Evolutionary conservation across 2,888 invertebrate genomes (phyloP).

Genomic region (Dendrolimus houi): DNA sequence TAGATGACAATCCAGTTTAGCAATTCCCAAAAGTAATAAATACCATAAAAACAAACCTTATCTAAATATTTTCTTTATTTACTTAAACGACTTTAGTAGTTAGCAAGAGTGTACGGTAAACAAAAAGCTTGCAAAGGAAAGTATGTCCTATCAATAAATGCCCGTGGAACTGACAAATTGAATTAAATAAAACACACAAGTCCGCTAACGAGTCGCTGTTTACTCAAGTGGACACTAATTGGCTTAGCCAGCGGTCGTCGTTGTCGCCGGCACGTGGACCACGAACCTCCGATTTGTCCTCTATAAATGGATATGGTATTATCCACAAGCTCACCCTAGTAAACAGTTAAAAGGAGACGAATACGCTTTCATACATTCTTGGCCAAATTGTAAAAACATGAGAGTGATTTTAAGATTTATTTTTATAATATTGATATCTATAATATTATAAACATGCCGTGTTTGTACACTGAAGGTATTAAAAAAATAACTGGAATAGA

Average conservation of each 20-base stretch:
- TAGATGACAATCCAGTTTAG: conserved; percentile 1
- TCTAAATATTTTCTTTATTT: no score
- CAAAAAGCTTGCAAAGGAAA: conserved; percentile 48
- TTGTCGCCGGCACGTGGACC: conserved; percentile 18
- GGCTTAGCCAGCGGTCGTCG: conserved; percentile 71
- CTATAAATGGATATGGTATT: no score
- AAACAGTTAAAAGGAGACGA: no score
- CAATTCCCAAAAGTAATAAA: background rate
- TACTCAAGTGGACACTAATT: conserved; percentile 75
- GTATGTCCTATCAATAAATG: conserved; percentile 66
- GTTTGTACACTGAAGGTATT: no score
- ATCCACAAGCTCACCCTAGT: no score
- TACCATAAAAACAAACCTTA: no score
- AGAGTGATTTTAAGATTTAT: no score
- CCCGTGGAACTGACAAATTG: conserved; percentile 66
- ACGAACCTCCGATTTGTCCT: background rate
- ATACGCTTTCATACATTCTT: no score
- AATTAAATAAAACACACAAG: conserved; percentile 75
- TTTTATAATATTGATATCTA: no score
- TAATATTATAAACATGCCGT: no score
- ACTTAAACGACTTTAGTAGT: conserved; percentile 2
- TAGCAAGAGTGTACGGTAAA: conserved; percentile 30
- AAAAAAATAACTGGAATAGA: no score
- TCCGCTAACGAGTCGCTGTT: conserved; percentile 74
- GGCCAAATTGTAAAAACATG: no score